Base-by-base conservation (phyloP, 2,888 invertebrate genomes). In the Drosophila incognita region DNA sequence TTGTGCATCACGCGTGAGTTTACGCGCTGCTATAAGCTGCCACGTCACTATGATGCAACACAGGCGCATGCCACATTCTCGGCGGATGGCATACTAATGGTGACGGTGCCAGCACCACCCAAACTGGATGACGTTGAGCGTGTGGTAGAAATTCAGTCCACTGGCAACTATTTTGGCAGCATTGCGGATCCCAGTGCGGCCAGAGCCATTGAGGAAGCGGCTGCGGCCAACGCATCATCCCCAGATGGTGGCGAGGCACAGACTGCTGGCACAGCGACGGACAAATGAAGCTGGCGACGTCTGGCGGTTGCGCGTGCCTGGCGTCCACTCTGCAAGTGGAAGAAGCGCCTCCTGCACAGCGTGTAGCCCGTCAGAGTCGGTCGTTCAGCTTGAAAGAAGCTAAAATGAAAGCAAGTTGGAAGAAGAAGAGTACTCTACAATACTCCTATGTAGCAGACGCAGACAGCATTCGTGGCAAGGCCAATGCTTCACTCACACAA, bases 91-190 rank as follows among this genome's bases (percentile, higher is more conserved):
- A 91, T 92, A 71, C 81, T 92, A n/a, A 88, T 91, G 72, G 87
- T 92, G 21, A 89, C 83, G 76, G 92, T 92, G 74, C 91, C 92
- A 72, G 90, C 92, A 69, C 92, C 92, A 60, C 91, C 92, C 38
- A 79, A 88, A 48, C 75, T 91, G 69, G 92, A 92, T 67, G 87
- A 92, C 69, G 90, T 89, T 54, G 92, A 92, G 65, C 85, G 92
- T 33, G 74, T 88, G 67, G 82, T 92, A 69, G 89, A 92, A 38
- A 92, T 92, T 54, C 81, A 86, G 63, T 79, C 81, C 54, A 92
- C 92, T 31, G 92, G 91, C 57, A 81, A 84, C 18, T 92, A 92
- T 63, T 92, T 91, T 78, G 92, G 91, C 70, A 83, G 91, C 67
- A 76, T 76, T 48, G 72, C 81, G 38, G 85, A 87, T 82, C 87